Percentiles rank a stretch among this genome's conserved stretches.
Conservation (phyloP, 2,888 invertebrate species). For the Tetrapedia diversipes region DNA sequence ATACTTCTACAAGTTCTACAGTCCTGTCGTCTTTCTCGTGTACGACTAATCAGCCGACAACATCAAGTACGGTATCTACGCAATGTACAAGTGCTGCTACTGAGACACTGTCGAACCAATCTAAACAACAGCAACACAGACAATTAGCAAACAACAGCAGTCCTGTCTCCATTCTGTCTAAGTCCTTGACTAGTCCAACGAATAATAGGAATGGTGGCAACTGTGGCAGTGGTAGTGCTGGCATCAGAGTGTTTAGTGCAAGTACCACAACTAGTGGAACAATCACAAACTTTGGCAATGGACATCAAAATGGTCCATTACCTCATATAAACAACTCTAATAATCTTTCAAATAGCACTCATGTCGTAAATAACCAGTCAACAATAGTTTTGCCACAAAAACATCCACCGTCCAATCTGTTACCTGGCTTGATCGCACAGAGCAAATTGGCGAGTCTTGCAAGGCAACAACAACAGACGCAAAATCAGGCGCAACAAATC, state of each 20-base stretch:
- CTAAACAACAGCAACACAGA: slow-evolving; percentile 72
- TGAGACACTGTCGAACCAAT: slow-evolving; percentile 70
- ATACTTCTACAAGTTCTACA: slow-evolving; percentile 70
- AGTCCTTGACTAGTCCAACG: slow-evolving; percentile 81
- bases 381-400: slow-evolving; percentile 80
- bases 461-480: slow-evolving; percentile 77
- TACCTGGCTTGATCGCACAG: slow-evolving; percentile 79
- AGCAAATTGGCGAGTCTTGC: slow-evolving; percentile 80
- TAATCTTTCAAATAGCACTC: slow-evolving; percentile 74
- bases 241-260: slow-evolving; percentile 70
- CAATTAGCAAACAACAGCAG: slow-evolving; percentile 75
- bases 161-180: slow-evolving; percentile 78
- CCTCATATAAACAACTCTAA: slow-evolving; percentile 74
- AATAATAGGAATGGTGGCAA: slow-evolving; percentile 75
- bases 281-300: slow-evolving; percentile 78
- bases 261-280: slow-evolving; percentile 63
- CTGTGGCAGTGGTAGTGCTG: slow-evolving; percentile 65
- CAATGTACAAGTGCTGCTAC: slow-evolving; percentile 68
- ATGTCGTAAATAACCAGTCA: slow-evolving; percentile 76
- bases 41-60: slow-evolving; percentile 67
- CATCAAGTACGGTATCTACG: slow-evolving; percentile 68
- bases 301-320: slow-evolving; percentile 79
- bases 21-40: slow-evolving; percentile 63
- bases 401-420: slow-evolving; percentile 79
- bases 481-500: slow-evolving; percentile 78